Evolutionary conservation across 1,140 invertebrate genomes (phyloP).

Genomic region (Trinorchestia longiramus): DNA sequence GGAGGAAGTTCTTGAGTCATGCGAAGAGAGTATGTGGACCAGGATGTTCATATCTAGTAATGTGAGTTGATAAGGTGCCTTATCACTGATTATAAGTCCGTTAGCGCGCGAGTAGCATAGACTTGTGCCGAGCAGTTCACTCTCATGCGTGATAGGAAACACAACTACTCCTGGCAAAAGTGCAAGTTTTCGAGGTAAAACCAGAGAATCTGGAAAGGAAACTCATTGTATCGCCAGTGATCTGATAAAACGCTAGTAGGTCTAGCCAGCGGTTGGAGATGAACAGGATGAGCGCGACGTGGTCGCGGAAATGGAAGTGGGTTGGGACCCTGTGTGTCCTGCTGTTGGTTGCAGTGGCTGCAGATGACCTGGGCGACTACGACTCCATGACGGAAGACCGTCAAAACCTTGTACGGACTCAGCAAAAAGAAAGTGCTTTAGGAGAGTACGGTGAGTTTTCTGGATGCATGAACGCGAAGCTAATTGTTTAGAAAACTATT

Average conservation of each 20-base stretch:
- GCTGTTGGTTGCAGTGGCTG: neutral
- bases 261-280: neutral
- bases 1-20: slow-evolving; percentile 36
- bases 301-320: neutral
- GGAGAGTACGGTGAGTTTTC: slow-evolving; percentile 36
- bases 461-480: neutral
- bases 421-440: neutral
- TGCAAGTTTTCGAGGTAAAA: neutral
- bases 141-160: neutral
- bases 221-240: neutral
- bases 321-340: neutral
- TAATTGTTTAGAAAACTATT: neutral
- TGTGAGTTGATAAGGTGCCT: neutral
- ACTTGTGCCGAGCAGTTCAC: neutral
- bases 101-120: neutral
- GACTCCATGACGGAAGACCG: neutral
- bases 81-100: neutral
- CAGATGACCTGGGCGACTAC: neutral
- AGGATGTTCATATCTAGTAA: slow-evolving; percentile 45
- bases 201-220: neutral
- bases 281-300: neutral
- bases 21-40: slow-evolving; percentile 16
- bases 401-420: neutral
- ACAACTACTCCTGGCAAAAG: neutral
- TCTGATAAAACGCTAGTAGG: neutral